phyloP scores from a whole-genome alignment of 2,113 vertebrate genomes.

The Mesocricetus auratus region DNA sequence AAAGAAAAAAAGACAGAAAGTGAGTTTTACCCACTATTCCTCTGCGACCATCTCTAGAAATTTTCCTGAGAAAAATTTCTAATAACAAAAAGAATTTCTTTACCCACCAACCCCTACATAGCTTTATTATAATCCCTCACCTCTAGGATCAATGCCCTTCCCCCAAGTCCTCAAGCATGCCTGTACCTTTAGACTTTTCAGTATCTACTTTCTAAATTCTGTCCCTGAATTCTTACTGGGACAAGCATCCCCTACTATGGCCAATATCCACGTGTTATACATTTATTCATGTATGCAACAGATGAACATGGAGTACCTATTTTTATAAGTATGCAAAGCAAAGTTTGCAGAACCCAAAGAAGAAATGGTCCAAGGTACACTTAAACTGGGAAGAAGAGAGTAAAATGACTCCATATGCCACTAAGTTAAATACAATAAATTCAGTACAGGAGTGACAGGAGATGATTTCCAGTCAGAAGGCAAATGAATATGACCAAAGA shows the following conservation, averaged over 20 bases:
- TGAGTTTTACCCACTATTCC: conserved; percentile 1
- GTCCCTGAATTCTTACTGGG: not conserved
- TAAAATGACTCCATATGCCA: not conserved
- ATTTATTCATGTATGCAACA: not conserved
- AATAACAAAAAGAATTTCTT: not conserved
- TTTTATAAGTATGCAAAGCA: rapidly evolving
- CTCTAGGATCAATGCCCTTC: not conserved
- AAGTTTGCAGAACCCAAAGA: conserved; percentile 9
- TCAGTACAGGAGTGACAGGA: not conserved
- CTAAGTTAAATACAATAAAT: not conserved
- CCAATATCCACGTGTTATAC: not conserved
- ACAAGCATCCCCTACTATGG: not conserved
- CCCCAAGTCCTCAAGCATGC: not conserved
- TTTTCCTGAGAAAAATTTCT: not conserved
- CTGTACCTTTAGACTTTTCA: not conserved
- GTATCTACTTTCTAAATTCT: not conserved
- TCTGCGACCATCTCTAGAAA: not conserved
- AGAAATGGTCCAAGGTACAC: not conserved
- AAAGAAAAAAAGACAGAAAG: not conserved
- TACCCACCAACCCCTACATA: not conserved
- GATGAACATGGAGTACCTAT: not conserved
- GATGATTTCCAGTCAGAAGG: not conserved
- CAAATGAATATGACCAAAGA: not conserved
- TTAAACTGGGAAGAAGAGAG: not conserved
- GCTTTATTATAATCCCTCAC: not conserved